A percentile compares a stretch with the other conserved stretches of the same genome.
phyloP scores from a whole-genome alignment of 2,113 vertebrate genomes.

The Accipiter cooperii region DNA sequence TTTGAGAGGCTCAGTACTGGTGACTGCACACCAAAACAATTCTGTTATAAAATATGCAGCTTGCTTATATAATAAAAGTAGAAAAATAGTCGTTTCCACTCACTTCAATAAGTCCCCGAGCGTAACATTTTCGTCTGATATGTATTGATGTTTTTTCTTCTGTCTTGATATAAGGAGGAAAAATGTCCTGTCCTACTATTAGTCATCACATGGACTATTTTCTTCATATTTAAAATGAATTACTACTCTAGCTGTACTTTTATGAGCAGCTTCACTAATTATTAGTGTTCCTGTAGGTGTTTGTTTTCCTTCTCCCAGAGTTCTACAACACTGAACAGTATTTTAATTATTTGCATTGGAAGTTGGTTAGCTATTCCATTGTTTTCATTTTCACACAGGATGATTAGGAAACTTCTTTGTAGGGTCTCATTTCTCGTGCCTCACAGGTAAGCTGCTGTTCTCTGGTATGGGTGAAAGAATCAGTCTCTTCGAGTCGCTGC shows the following conservation, averaged over 20 bases:
- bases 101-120: not conserved
- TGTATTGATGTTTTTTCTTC: not conserved
- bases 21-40: not conserved
- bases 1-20: not conserved
- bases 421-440: not conserved
- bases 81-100: not conserved
- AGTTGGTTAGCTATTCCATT: not conserved
- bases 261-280: not conserved
- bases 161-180: not conserved
- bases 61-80: not conserved
- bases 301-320: not conserved
- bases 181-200: not conserved
- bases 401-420: not conserved
- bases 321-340: not conserved
- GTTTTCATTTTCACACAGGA: not conserved
- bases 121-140: not conserved
- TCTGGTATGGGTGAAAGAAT: slow-evolving; percentile 3
- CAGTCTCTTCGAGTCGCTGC: not conserved
- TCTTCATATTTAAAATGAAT: not conserved
- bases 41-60: not conserved
- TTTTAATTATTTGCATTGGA: not conserved
- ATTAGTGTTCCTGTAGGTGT: not conserved
- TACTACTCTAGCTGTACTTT: not conserved
- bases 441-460: not conserved
- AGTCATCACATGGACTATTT: not conserved